These are phyloP conservation scores for Microchirus variegatus DNA, from an alignment of 2,797 vertebrate genomes.

Conservation along the genomic window DNA sequence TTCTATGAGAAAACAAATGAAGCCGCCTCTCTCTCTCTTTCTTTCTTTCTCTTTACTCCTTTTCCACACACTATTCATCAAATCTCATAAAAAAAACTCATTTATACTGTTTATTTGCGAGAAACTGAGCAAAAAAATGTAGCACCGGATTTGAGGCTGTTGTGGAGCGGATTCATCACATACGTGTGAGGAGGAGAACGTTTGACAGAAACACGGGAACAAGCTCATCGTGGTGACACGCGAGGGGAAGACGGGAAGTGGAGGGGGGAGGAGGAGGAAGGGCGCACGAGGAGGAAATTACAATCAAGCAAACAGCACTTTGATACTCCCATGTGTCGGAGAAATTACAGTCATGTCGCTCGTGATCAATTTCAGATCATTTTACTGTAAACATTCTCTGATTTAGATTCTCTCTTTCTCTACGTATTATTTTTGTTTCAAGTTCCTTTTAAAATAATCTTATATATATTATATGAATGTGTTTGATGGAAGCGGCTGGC, in stretches of 20 bases:
- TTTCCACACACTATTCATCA: conserved; percentile 21
- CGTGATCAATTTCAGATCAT: conserved; percentile 25
- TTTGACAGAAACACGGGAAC: conserved; percentile 15
- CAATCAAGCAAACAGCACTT: conserved; percentile 73
- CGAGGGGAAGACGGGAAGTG: conserved; percentile 53
- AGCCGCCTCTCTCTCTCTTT: conserved; percentile 18
- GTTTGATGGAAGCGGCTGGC: conserved; percentile 53
- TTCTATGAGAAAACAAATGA: conserved; percentile 41
- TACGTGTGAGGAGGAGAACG: background rate
- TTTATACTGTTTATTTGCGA: conserved; percentile 22
- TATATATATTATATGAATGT: conserved; percentile 12
- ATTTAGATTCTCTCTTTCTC: conserved; percentile 24
- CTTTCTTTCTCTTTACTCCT: conserved; percentile 10
- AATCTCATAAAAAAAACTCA: conserved; percentile 1
- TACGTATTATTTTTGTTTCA: conserved; percentile 1
- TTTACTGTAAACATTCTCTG: conserved; percentile 37
- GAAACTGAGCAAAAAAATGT: conserved; percentile 53
- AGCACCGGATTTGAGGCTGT: conserved; percentile 36
- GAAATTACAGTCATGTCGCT: conserved; percentile 26
- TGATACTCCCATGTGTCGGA: conserved; percentile 57
- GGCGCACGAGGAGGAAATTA: conserved; percentile 37
- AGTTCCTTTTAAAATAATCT: conserved; percentile 30
- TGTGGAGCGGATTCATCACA: conserved; percentile 8
- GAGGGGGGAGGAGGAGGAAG: conserved; percentile 22
- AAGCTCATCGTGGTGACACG: conserved; percentile 12